Base-by-base conservation (phyloP, 2,797 vertebrate genomes). In the Anableps anableps region DNA sequence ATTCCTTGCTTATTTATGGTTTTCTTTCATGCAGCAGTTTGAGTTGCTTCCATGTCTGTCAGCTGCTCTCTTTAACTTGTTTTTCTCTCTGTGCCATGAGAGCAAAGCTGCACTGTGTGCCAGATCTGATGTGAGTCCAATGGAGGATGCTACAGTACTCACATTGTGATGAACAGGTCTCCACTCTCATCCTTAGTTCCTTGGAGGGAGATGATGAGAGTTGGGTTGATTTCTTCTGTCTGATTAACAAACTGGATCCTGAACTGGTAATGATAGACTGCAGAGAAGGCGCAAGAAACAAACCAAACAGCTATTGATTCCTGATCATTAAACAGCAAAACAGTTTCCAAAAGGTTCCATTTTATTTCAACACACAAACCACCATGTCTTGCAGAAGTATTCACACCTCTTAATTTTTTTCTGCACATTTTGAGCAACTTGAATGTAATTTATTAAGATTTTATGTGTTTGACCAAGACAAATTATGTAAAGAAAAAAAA, bases 211-310 rank as follows among this genome's bases (percentile, higher is more conserved):
- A 98, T 92, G 51, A 94, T 95, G 72, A 99, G 96, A 21, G 95
- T 90, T 2, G 97, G 96, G 38, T 96, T 92, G 16, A 91, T 88
- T 0, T 79, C 90, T 74, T 95, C 92, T 4, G 91, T 94, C 89
- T 96, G 95, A 77, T 95, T 96, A 89, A 96, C 91, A 81, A 98
- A 96, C 87, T 97, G 96, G 81, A 99, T 96, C 95, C 96, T 98
- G 94, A 99, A 96, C 92, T 98, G 98, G 86, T 98, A 98, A 85
- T 99, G 98, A 85, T 96, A 97, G 77, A 98, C 98, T 99, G 89
- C 74, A 85, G 75, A 43, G 43, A 78, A 6, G 71, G 55, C 77
- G 58, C 23, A 50, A 75, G 71, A 74, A 47, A 31, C 26, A 48
- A 48, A 43, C 29, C 31, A 58, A 23, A 29, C 3, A 21, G 45